Base-by-base conservation (phyloP, 1,140 invertebrate genomes). In the Musca vetustissima region DNA sequence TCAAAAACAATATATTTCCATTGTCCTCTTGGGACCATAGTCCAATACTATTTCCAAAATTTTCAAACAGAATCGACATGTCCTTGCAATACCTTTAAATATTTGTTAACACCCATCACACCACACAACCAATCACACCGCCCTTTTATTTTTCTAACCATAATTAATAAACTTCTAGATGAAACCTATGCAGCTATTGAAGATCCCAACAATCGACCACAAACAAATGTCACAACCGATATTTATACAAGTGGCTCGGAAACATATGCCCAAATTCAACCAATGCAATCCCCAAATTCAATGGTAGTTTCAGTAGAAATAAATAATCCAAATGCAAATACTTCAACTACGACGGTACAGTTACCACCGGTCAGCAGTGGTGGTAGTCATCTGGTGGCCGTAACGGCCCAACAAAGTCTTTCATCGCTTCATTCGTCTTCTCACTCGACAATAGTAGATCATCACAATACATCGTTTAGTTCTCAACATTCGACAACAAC, bases 171-270 rank as follows among this genome's bases (percentile, higher is more conserved):
- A 61, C 53, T n/a, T 69, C 49, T 64, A 91, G 93, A 95, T 82
- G 93, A 96, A 84, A 93, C 93, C 85, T 95, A 96, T 82, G 93
- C 92, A 1, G 93, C 92, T 4, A 94, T 94, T 68, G 92, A 93
- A 72, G 93, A 95, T 75, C 91, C 89, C 68, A 88, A 88, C 55
- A 89, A 88, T 73, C 83, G 83, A 57, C 87, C 87, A 64, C 88
- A 88, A 71, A 82, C 82, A 65, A 80, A 75, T 67, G 32, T 59
- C 22, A 67, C 72, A 49, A 70, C 73, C 47, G 81, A 83, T 67
- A 79, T 91, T 6, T 92, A 92, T 69, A 90, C 88, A 0, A 91
- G 91, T 75, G 93, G 90, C n/a, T 93, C 92, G 68, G 92, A 93
- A 80, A 94, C 93, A 4, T 95, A 95, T 83, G 93, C 93, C 52